phyloP scores from a whole-genome alignment of 2,113 vertebrate genomes.

The Tachycineta bicolor region DNA sequence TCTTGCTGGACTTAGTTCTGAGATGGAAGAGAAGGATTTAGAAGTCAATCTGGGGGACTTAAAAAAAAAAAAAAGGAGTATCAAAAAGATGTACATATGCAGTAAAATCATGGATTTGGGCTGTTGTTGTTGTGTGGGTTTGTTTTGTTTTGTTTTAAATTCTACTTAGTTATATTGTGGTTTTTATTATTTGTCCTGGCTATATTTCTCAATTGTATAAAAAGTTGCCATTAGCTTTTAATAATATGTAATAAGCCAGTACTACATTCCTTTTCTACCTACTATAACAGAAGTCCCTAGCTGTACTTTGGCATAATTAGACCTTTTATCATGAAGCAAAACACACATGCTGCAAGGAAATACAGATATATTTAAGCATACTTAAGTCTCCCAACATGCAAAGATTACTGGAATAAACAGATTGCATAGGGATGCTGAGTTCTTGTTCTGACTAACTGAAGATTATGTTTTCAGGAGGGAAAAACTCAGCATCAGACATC shows the following conservation, averaged over 20 bases:
- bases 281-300: neutral
- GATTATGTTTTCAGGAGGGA: slow-evolving; percentile 3
- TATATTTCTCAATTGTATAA: neutral
- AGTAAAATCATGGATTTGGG: neutral
- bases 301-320: neutral
- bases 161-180: neutral
- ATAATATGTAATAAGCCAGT: neutral
- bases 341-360: neutral
- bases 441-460: slow-evolving; percentile 28
- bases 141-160: neutral
- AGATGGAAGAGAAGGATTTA: neutral
- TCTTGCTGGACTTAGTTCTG: neutral
- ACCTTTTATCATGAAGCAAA: neutral
- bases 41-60: neutral
- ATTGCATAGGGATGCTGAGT: neutral
- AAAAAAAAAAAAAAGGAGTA: neutral
- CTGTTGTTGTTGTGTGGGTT: no score
- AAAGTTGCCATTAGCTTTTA: neutral
- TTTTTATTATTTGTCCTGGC: neutral
- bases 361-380: neutral
- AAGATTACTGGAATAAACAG: slow-evolving; percentile 17
- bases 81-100: neutral
- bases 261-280: neutral
- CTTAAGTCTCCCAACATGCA: neutral
- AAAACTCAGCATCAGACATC: neutral